A percentile compares a stretch with the other conserved stretches of the same genome.
Conservation (phyloP, 2,888 invertebrate genomes). For the Poecilus cupreus region DNA sequence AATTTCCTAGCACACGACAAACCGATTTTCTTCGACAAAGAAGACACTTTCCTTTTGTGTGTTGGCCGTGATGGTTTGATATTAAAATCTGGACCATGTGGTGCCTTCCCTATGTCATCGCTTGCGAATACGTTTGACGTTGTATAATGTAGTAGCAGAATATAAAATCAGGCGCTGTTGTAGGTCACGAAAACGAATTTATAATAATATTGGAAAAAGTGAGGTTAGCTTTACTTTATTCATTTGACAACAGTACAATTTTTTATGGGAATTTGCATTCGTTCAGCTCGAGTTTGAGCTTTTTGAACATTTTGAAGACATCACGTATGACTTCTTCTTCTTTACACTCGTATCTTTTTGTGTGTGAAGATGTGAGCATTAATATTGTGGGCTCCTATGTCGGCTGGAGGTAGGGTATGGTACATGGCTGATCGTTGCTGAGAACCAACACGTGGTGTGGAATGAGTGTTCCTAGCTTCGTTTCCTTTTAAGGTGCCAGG, state of each 20-base stretch:
- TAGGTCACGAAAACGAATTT: no score
- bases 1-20: no score
- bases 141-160: constrained; percentile 4
- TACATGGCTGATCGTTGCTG: neutral
- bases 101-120: neutral
- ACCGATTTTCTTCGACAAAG: neutral
- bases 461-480: neutral
- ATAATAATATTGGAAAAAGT: no score
- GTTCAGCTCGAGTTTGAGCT: no score
- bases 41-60: neutral
- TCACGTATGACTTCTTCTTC: neutral
- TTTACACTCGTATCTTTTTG: neutral
- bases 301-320: no score
- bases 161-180: neutral
- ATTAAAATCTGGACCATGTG: neutral
- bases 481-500: neutral
- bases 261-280: no score
- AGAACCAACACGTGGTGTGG: neutral
- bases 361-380: neutral
- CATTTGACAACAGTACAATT: no score
- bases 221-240: no score
- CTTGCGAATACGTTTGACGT: neutral
- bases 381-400: no score
- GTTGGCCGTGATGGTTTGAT: neutral
- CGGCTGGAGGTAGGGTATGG: no score